These are phyloP conservation scores for Panorpa germanica DNA, from an alignment of 2,888 invertebrate genomes.

Conservation along the genomic window DNA sequence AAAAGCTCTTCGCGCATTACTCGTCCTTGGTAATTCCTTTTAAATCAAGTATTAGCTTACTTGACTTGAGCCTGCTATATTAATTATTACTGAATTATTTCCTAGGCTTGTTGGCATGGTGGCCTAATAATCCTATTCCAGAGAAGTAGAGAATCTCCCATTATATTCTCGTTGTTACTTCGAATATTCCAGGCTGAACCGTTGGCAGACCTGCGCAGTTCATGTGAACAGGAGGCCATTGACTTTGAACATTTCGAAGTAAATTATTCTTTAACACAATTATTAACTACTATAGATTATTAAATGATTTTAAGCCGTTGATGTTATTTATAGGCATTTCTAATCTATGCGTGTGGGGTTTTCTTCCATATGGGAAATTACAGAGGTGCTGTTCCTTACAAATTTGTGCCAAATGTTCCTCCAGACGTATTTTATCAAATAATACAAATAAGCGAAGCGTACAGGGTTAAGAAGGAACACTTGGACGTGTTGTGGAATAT, in stretches of 20 bases:
- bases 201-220: slow-evolving; percentile 43
- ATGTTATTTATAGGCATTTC: slow-evolving; percentile 42
- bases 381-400: slow-evolving; percentile 91
- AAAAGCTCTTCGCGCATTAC: slow-evolving; percentile 83
- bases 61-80: slow-evolving; percentile 3
- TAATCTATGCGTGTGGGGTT: slow-evolving; percentile 71
- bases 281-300: slow-evolving; percentile 5
- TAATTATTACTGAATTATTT: slow-evolving; percentile 1
- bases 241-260: no score
- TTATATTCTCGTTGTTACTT: slow-evolving; percentile 69
- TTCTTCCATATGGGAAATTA: slow-evolving; percentile 85
- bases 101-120: slow-evolving; percentile 73
- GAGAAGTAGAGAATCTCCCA: slow-evolving; percentile 85
- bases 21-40: slow-evolving; percentile 39
- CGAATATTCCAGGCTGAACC: slow-evolving; percentile 58
- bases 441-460: slow-evolving; percentile 55
- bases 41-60: no score
- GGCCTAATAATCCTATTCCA: slow-evolving; percentile 73
- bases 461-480: slow-evolving; percentile 32
- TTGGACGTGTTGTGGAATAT: slow-evolving; percentile 44
- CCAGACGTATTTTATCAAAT: slow-evolving; percentile 49
- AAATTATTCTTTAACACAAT: no score
- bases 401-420: slow-evolving; percentile 74
- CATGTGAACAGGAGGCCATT: no score
- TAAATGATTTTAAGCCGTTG: slow-evolving; percentile 1